These are phyloP conservation scores for Astropecten irregularis DNA, from an alignment of 53 echinoderm and acorn worm genomes.

Conservation along the genomic window DNA sequence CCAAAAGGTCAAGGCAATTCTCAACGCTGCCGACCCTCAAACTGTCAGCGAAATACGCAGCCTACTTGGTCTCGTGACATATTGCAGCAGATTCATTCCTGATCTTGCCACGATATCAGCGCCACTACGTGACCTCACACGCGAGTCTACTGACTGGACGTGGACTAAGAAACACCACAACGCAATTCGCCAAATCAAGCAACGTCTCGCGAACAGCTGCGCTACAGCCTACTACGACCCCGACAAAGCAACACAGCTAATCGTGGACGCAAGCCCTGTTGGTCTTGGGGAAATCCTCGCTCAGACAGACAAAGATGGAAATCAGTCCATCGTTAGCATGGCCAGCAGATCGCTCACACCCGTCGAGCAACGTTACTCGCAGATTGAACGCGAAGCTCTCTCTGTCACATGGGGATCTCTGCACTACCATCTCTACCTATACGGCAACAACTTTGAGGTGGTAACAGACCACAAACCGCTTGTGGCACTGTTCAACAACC, in stretches of 20 bases:
- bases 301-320: conserved; percentile 14
- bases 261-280: conserved; percentile 34
- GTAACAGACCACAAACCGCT: conserved; percentile 67
- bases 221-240: conserved; percentile 48
- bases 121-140: conserved; percentile 33
- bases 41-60: neutral
- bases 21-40: neutral
- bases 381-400: too few species aligned
- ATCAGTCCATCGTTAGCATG: conserved; percentile 13
- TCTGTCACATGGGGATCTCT: too few species aligned
- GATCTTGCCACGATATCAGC: too few species aligned
- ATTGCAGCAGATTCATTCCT: conserved; percentile 25
- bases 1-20: conserved; percentile 30
- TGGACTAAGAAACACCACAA: conserved; percentile 6
- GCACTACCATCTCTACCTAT: conserved; percentile 69
- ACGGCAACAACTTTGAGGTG: conserved; percentile 54
- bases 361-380: too few species aligned
- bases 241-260: neutral
- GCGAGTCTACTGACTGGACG: conserved; percentile 10
- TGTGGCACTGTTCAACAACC: too few species aligned
- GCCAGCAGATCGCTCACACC: too few species aligned
- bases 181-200: conserved; percentile 39
- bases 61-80: conserved; percentile 32
- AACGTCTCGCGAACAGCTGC: conserved; percentile 20
- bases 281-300: conserved; percentile 37